A percentile compares a stretch with the other conserved stretches of the same genome.
Evolutionary conservation across 2,113 vertebrate genomes (phyloP).

Genomic region (Amphilophus citrinellus): DNA sequence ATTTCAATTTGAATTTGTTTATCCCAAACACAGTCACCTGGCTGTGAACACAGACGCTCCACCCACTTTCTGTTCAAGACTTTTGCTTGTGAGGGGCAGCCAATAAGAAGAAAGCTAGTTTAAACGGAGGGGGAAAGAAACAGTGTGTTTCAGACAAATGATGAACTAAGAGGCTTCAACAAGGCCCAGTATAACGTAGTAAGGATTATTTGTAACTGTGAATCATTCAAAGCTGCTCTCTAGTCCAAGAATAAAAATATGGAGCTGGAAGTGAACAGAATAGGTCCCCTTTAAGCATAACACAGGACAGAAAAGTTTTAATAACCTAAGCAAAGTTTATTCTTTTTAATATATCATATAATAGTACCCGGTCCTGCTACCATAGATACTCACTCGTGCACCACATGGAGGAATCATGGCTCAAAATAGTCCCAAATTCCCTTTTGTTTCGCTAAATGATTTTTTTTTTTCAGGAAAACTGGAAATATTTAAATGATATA

Average conservation of each 20-base stretch:
- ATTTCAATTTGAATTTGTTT: neutral
- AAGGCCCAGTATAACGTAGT: neutral
- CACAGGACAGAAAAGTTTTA: neutral
- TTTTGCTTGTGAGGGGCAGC: neutral
- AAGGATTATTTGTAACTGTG: neutral
- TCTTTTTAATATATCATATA: neutral
- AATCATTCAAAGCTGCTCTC: neutral
- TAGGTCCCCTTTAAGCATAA: neutral
- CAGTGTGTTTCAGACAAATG: rapidly evolving
- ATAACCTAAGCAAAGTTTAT: neutral
- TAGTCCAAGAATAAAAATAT: too few species aligned
- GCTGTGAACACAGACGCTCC: neutral
- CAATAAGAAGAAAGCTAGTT: neutral
- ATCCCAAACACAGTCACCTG: neutral
- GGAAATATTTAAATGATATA: rapidly evolving
- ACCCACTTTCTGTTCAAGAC: neutral
- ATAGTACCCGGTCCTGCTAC: neutral
- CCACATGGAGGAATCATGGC: neutral
- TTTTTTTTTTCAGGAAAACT: neutral
- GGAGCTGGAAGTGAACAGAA: neutral
- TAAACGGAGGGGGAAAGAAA: neutral
- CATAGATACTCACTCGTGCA: neutral
- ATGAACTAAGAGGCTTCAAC: neutral
- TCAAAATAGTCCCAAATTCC: neutral
- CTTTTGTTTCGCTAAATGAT: neutral